These are phyloP conservation scores for Papilio polyxenes DNA, from an alignment of 1,140 invertebrate species.

Conservation along the genomic window DNA sequence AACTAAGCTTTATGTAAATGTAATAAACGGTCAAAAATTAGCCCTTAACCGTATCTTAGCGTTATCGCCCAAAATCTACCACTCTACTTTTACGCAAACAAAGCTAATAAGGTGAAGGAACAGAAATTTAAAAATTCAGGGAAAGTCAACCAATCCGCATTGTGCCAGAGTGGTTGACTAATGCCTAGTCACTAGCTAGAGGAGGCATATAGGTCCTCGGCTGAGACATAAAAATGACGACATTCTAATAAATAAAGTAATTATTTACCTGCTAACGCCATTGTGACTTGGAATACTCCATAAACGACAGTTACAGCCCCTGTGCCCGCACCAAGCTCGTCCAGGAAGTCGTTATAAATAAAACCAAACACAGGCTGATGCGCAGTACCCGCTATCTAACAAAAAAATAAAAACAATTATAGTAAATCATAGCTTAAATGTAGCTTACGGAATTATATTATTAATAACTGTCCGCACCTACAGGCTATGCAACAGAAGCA, in stretches of 20 bases:
- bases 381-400: constrained; percentile 80
- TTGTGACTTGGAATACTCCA: constrained; percentile 82
- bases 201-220: too few relatives aligned
- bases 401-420: constrained; percentile 42
- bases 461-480: neutral
- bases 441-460: neutral
- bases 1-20: neutral
- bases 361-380: constrained; percentile 84
- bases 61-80: too few relatives aligned
- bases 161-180: too few relatives aligned
- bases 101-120: too few relatives aligned
- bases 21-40: too few relatives aligned
- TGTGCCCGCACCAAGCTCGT: constrained; percentile 81
- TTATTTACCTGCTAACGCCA: constrained; percentile 79
- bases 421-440: neutral
- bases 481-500: neutral
- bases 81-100: too few relatives aligned
- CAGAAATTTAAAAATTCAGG: too few relatives aligned
- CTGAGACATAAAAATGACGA: too few relatives aligned
- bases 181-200: too few relatives aligned
- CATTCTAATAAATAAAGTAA: neutral
- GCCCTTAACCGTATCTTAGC: too few relatives aligned
- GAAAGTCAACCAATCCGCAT: too few relatives aligned
- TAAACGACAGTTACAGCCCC: constrained; percentile 82
- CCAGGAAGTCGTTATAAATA: constrained; percentile 84